Evolutionary conservation across 2,888 invertebrate genomes (phyloP), one percentile per base, ranked within the genome.

Genomic region (Lithophane semibrunnea): DNA sequence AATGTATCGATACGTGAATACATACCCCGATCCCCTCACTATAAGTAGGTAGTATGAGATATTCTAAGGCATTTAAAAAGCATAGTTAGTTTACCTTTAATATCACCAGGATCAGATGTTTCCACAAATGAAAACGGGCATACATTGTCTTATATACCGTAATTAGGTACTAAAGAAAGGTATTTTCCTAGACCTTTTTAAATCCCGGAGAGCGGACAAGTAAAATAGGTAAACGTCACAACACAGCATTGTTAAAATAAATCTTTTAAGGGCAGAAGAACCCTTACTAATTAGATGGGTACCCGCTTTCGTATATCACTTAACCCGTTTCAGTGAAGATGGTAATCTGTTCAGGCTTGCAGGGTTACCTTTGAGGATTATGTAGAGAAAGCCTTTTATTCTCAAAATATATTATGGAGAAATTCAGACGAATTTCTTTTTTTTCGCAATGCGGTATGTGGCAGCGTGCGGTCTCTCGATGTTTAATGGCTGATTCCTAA

Each of bases 231-330:
- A 37, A 18, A 73, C 77, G 66, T 82, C 77, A 82, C 82, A 78
- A 77, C 68, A 44, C 47, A 56, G 71, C 66, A 75, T 73, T 75
- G 74, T 82, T 80, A 75, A 76, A 85, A 85, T 80, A 83, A 83
- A 83, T 87, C 80, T 85, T 80, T 77, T 64, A 77, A 75, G 75
- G 77, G 70, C 66, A 68, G 42, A n/a, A 54, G 68, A 79, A 79
- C 83, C 77, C 60, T 75, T 60, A 73, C 80, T 86, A 87, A 86
- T 86, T 79, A 87, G 83, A 83, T 78, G 68, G 86, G 69, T 54
- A 75, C 83, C 75, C 74, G 54, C 75, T 77, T 87, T 79, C 65
- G 73, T 85, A 73, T 85, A 82, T 87, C 82, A 85, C 77, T 87
- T 87, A 73, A 83, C 75, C 77, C 87, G 67, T 78, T 86, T 80